Evolutionary conservation across 2,113 vertebrate species (phyloP).

Genomic region (Zosterops hypoxanthus): DNA sequence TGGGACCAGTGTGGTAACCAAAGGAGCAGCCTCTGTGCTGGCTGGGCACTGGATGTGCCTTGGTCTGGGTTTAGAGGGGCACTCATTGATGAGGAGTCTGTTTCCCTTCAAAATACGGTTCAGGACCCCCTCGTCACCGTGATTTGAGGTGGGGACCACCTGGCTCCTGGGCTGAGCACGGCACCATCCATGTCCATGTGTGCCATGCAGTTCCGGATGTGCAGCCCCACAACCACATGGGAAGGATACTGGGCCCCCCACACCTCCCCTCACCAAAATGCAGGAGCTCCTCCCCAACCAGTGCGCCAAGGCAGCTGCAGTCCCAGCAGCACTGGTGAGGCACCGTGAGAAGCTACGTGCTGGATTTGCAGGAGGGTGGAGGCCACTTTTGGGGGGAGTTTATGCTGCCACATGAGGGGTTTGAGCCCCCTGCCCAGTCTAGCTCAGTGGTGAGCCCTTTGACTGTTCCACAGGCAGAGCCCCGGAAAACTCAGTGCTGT

Average conservation of each 20-base stretch:
- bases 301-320: not conserved
- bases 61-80: not conserved
- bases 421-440: not conserved
- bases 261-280: not conserved
- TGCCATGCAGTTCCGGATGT: fast-evolving
- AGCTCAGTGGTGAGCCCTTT: not conserved
- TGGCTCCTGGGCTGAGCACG: fast-evolving
- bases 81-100: not conserved
- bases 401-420: not conserved
- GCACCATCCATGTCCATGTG: fast-evolving
- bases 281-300: not conserved
- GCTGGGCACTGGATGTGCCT: not conserved
- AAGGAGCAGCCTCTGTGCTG: not conserved
- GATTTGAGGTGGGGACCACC: not conserved
- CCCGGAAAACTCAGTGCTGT: not conserved
- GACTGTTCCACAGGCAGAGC: not conserved
- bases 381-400: not conserved
- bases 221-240: not conserved
- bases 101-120: fast-evolving
- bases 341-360: not conserved
- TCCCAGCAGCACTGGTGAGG: not conserved
- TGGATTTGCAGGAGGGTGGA: not conserved
- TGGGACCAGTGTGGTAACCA: not conserved
- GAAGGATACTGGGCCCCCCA: not conserved
- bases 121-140: not conserved